Conservation (phyloP, 30 jellyfish, hydroid and myxozoan species). For the Aurelia aurita complex sp. Pacific region DNA sequence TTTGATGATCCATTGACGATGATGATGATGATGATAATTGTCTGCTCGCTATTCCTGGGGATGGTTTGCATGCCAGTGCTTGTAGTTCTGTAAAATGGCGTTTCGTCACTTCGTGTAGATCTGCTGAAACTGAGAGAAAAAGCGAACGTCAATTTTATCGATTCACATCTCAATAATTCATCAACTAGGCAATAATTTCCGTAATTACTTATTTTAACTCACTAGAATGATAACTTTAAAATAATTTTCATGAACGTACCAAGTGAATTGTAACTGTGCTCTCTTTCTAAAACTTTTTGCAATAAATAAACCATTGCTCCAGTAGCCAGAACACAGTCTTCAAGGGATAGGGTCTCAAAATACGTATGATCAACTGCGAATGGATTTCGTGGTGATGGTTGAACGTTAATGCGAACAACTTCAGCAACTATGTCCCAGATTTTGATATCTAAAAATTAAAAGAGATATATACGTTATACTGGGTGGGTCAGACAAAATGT, state of each 20-base stretch:
- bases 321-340: slow-evolving; percentile 80
- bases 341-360: slow-evolving; percentile 75
- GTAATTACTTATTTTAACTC: neutral
- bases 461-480: neutral
- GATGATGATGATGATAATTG: neutral
- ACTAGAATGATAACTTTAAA: neutral
- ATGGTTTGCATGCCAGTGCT: neutral
- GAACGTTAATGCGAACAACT: slow-evolving; percentile 80
- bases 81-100: slow-evolving; percentile 60
- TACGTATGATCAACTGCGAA: slow-evolving; percentile 85
- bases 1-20: no score
- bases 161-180: no score
- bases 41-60: neutral
- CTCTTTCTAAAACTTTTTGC: slow-evolving; percentile 67
- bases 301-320: slow-evolving; percentile 93
- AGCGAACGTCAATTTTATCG: neutral
- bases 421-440: slow-evolving; percentile 92
- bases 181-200: neutral
- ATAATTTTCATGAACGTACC: slow-evolving; percentile 42
- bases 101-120: slow-evolving; percentile 52
- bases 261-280: slow-evolving; percentile 77
- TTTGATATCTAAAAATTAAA: slow-evolving; percentile 58
- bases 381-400: slow-evolving; percentile 94
- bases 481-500: neutral
- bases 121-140: slow-evolving; percentile 50